phyloP scores from a whole-genome alignment of 2,113 vertebrate species.

The Anguilla rostrata region DNA sequence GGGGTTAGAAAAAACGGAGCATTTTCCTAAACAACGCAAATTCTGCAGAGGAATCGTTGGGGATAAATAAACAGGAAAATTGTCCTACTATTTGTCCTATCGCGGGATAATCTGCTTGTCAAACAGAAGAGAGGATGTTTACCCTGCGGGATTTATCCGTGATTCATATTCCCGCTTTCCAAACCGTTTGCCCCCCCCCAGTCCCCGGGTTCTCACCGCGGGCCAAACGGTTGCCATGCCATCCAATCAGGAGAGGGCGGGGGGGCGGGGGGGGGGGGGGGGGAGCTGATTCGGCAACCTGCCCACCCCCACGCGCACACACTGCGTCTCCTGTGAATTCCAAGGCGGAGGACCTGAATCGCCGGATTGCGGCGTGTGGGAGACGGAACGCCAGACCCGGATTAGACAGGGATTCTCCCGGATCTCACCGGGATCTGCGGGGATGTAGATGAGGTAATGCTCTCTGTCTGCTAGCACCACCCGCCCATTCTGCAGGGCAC shows the following conservation, averaged over 20 bases:
- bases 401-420: slow-evolving; percentile 22
- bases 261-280: no score
- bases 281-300: neutral
- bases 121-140: slow-evolving; percentile 9
- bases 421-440: neutral
- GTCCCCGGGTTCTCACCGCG: neutral
- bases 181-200: neutral
- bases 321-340: no score
- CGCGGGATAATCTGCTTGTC: neutral
- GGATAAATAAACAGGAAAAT: slow-evolving; percentile 1
- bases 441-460: neutral
- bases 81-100: neutral
- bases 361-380: slow-evolving; percentile 13
- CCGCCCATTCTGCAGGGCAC: neutral
- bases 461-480: neutral
- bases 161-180: neutral
- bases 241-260: neutral
- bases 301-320: no score
- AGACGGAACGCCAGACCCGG: neutral
- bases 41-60: neutral
- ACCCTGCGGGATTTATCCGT: neutral
- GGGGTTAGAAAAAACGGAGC: slow-evolving; percentile 25
- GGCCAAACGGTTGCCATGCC: neutral
- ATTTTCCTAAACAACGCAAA: slow-evolving; percentile 10
- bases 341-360: slow-evolving; percentile 1